Evolutionary conservation across 2,113 vertebrate genomes (phyloP).

Genomic region (Aldabrachelys gigantea): DNA sequence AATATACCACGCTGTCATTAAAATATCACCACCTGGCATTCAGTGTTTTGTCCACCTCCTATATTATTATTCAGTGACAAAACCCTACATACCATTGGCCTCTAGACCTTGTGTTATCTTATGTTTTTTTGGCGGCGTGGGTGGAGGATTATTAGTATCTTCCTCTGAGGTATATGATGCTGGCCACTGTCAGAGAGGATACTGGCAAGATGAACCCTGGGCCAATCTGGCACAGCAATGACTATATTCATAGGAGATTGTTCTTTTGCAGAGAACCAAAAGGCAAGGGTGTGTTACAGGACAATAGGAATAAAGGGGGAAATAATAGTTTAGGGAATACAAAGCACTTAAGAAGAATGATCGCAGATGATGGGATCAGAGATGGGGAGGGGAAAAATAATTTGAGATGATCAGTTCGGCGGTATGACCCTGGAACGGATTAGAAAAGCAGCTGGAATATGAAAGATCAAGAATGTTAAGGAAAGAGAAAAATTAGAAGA

Average conservation of each 20-base stretch:
- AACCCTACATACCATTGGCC: background rate
- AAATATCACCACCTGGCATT: background rate
- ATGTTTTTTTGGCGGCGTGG: background rate
- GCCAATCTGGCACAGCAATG: background rate
- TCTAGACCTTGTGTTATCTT: background rate
- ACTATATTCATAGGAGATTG: background rate
- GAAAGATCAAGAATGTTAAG: background rate
- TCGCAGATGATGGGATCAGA: background rate
- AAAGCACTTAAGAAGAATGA: background rate
- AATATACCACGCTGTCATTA: background rate
- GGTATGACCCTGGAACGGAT: background rate
- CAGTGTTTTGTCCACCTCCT: background rate
- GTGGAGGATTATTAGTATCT: background rate
- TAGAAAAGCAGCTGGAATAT: background rate
- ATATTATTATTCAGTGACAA: background rate
- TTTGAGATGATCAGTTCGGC: background rate
- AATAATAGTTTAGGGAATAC: background rate
- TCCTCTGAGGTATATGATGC: background rate
- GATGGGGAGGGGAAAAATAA: background rate
- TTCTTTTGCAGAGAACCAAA: background rate
- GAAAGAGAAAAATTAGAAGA: background rate
- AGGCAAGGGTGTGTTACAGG: background rate
- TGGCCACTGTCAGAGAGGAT: background rate
- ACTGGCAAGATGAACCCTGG: background rate
- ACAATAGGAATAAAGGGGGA: background rate